A percentile compares a stretch with the other conserved stretches of the same genome.
These are phyloP conservation scores for Rhabdornis inornatus DNA, from an alignment of 2,113 vertebrate genomes.

Conservation along the genomic window DNA sequence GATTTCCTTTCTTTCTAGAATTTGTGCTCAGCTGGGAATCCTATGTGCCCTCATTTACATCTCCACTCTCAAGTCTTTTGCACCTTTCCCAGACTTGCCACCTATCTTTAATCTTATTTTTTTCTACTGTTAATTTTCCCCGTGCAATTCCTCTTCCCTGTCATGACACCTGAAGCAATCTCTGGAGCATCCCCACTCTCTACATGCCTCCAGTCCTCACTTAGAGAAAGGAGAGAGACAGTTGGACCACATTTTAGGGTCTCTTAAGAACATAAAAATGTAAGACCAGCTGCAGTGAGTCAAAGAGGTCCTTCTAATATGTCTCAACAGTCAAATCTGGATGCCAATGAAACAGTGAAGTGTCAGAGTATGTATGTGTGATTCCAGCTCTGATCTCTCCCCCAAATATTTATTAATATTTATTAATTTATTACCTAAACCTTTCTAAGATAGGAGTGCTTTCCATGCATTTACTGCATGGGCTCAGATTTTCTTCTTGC, in stretches of 20 bases:
- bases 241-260: neutral
- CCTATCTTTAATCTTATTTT: neutral
- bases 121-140: neutral
- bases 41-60: neutral
- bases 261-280: neutral
- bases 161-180: neutral
- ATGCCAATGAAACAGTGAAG: neutral
- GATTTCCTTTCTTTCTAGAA: neutral
- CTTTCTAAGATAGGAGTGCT: neutral
- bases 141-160: neutral
- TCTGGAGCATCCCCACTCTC: neutral
- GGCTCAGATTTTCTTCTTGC: neutral
- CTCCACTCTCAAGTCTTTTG: neutral
- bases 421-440: neutral
- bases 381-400: neutral
- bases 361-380: neutral
- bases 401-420: neutral
- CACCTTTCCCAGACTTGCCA: neutral
- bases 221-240: neutral
- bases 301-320: neutral
- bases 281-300: neutral
- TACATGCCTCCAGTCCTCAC: neutral
- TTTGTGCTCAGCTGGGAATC: neutral
- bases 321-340: neutral
- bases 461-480: neutral